Conservation (phyloP, 2,113 vertebrate genomes). For the Ceratotherium simum region DNA sequence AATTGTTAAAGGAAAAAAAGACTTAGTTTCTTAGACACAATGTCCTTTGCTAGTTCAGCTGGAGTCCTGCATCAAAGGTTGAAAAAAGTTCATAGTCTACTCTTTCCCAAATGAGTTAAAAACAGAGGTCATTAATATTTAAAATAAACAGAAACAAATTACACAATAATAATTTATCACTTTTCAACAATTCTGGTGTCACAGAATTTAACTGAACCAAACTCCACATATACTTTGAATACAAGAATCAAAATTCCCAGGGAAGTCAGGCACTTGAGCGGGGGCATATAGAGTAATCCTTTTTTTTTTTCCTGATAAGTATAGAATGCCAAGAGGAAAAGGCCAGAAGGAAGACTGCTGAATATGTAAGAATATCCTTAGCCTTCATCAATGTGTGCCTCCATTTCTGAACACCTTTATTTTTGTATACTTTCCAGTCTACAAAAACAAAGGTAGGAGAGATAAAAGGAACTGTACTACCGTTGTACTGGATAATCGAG, state of each 20-base stretch:
- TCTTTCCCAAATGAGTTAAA: slow-evolving; percentile 25
- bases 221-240: background rate
- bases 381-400: background rate
- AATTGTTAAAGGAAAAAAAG: background rate
- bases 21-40: background rate
- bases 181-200: slow-evolving; percentile 47
- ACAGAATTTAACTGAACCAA: slow-evolving; percentile 54
- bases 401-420: slow-evolving; percentile 23
- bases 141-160: slow-evolving; percentile 45
- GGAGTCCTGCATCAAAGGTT: background rate
- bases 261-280: background rate
- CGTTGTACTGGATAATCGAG: background rate
- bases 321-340: background rate
- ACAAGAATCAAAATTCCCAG: background rate
- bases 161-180: background rate
- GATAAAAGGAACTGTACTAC: background rate
- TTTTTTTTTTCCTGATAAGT: background rate
- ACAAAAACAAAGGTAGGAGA: background rate
- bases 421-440: background rate
- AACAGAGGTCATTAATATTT: slow-evolving; percentile 7
- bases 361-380: background rate
- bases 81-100: slow-evolving; percentile 37
- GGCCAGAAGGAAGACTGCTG: background rate
- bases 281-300: background rate
- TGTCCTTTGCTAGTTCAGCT: background rate